Conservation (phyloP, 1,140 invertebrate genomes). For the Aphaenogaster rudis region DNA sequence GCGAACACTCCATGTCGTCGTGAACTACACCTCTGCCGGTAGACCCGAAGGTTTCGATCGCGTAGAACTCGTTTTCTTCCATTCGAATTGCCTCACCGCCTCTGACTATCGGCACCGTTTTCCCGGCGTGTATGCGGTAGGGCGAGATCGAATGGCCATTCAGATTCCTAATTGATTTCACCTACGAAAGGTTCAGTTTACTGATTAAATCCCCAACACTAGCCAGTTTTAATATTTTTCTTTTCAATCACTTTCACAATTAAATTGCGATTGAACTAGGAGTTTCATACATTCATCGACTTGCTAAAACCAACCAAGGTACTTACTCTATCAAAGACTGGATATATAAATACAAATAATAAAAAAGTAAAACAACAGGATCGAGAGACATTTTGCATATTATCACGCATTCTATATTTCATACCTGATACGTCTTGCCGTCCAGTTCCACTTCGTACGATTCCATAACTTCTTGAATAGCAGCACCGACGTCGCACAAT, state of each 20-base stretch:
- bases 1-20: constrained; percentile 99
- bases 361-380: constrained; percentile 78
- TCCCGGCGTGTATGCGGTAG: constrained; percentile 99
- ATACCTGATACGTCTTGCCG: constrained; percentile 96
- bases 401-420: not conserved
- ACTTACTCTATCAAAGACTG: not conserved
- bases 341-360: not conserved
- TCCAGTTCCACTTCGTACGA: constrained; percentile 99
- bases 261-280: not conserved
- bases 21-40: constrained; percentile 98
- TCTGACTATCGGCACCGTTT: constrained; percentile 99
- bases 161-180: constrained; percentile 99
- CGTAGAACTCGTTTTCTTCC: constrained; percentile 99
- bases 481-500: constrained; percentile 98
- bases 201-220: not conserved
- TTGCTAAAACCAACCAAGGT: not conserved
- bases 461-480: constrained; percentile 99
- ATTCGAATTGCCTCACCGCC: constrained; percentile 98
- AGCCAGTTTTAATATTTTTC: not conserved
- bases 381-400: not conserved
- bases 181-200: constrained; percentile 79
- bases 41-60: constrained; percentile 99
- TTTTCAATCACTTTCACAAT: not conserved
- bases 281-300: not conserved
- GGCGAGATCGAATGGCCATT: constrained; percentile 99